phyloP scores from a whole-genome alignment of 2,888 invertebrate species.

The Thera britannica region DNA sequence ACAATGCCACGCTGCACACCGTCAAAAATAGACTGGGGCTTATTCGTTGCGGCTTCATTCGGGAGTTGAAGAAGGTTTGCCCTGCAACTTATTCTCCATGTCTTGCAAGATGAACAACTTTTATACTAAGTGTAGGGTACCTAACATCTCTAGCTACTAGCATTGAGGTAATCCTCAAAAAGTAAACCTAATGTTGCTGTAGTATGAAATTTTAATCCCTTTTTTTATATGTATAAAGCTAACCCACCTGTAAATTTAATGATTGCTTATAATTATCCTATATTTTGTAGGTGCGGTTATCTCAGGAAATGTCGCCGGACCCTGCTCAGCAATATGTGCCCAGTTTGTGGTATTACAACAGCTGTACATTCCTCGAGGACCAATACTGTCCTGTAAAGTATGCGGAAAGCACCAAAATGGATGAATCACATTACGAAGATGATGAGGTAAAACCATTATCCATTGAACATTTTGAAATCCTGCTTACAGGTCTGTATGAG shows the following conservation, averaged over 20 bases:
- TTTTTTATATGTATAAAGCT: no score
- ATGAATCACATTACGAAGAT: constrained; percentile 13
- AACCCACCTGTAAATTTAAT: no score
- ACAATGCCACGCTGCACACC: constrained; percentile 18
- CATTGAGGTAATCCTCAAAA: no score
- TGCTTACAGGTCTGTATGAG: background rate
- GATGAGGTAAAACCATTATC: constrained; percentile 20
- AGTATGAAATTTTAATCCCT: no score
- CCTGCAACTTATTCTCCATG: background rate
- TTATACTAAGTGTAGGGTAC: no score
- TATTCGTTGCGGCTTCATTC: constrained; percentile 29
- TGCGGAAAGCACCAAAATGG: background rate
- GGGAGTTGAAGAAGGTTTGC: constrained; percentile 35
- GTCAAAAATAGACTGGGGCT: constrained; percentile 30
- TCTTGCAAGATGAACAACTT: no score
- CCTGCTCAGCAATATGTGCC: constrained; percentile 20
- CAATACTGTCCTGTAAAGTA: constrained; percentile 16
- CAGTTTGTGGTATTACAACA: constrained; percentile 32
- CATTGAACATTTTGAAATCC: background rate
- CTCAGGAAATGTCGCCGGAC: constrained; percentile 16
- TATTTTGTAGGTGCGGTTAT: constrained; percentile 27
- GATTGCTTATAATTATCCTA: background rate
- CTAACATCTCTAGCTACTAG: no score
- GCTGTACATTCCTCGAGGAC: constrained; percentile 24
- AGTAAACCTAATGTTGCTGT: no score